phyloP scores from a whole-genome alignment of 2,888 invertebrate genomes.

The Ennomos fuscantarius region DNA sequence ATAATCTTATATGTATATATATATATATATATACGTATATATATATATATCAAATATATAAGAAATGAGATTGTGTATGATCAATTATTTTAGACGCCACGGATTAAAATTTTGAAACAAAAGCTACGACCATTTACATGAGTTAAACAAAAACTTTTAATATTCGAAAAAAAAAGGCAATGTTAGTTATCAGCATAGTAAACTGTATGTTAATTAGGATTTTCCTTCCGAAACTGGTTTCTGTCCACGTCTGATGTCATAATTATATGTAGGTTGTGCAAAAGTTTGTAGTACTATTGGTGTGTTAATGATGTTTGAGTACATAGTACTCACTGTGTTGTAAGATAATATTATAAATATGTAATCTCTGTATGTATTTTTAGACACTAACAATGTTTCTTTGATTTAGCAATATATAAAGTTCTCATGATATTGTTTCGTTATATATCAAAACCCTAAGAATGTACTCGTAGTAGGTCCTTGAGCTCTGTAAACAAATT shows the following conservation, averaged over 20 bases:
- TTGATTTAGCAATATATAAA: too few relatives aligned
- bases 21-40: too few relatives aligned
- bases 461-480: background rate
- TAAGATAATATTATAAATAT: too few relatives aligned
- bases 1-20: too few relatives aligned
- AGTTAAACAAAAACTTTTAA: constrained; percentile 15
- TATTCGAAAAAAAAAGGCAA: constrained; percentile 5
- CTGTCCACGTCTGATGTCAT: constrained; percentile 26
- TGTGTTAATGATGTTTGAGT: too few relatives aligned
- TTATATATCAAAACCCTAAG: background rate
- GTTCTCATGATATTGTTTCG: too few relatives aligned
- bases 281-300: constrained; percentile 10
- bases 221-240: constrained; percentile 27
- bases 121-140: background rate
- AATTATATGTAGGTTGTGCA: constrained; percentile 18
- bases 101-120: background rate
- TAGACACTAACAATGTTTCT: too few relatives aligned
- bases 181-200: constrained; percentile 4
- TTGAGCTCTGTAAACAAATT: constrained; percentile 4
- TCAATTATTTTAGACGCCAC: background rate
- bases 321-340: too few relatives aligned
- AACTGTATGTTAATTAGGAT: constrained; percentile 25
- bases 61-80: too few relatives aligned
- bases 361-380: too few relatives aligned
- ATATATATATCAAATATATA: too few relatives aligned